Conservation (phyloP, 2,888 invertebrate species). For the Apocheima hispidaria region DNA sequence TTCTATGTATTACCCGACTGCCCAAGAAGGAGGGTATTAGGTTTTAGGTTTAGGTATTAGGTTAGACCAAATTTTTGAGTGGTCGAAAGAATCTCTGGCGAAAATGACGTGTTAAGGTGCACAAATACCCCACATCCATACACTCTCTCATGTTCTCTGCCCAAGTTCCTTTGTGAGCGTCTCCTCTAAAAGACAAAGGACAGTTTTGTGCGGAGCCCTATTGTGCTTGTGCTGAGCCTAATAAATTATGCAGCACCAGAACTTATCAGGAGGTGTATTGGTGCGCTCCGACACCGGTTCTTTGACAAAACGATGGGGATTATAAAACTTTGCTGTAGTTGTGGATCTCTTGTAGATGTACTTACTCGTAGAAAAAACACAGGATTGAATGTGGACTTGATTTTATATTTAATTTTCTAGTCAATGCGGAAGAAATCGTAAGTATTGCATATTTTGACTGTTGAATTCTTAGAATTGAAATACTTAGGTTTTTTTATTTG, state of each 20-base stretch:
- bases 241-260: constrained; percentile 53
- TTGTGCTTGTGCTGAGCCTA: constrained; percentile 45
- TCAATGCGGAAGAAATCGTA: too few relatives aligned
- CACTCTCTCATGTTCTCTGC: constrained; percentile 21
- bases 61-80: not conserved
- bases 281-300: constrained; percentile 9
- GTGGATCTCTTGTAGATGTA: not conserved
- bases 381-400: too few relatives aligned
- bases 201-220: constrained; percentile 33
- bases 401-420: too few relatives aligned
- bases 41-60: too few relatives aligned
- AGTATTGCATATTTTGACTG: too few relatives aligned
- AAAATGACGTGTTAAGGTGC: not conserved
- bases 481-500: too few relatives aligned
- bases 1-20: too few relatives aligned
- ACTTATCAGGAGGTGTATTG: constrained; percentile 44
- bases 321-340: constrained; percentile 23
- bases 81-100: not conserved
- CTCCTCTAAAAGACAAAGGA: constrained; percentile 29
- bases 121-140: constrained; percentile 7
- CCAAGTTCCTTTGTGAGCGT: constrained; percentile 26
- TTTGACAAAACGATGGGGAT: constrained; percentile 29
- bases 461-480: too few relatives aligned
- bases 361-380: not conserved
- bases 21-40: too few relatives aligned